Evolutionary conservation across 2,888 invertebrate genomes (phyloP), one percentile per base, ranked within the genome.

Genomic region (Criorhina ranunculi): DNA sequence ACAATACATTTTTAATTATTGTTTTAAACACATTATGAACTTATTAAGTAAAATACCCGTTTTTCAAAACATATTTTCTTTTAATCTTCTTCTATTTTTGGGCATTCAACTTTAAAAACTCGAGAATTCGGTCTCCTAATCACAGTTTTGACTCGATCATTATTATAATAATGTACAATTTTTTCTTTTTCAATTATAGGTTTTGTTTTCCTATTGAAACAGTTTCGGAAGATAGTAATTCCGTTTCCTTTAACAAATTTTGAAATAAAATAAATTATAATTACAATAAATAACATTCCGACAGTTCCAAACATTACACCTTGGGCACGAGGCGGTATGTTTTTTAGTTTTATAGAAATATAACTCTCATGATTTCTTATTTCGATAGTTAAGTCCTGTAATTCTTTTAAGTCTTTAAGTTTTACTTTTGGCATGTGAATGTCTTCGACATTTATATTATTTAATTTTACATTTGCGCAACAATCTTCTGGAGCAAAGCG

Each of bases 301-400:
- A 19, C 12, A n/a, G 51, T 49, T 37, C 66, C 51, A 1, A 66
- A 12, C 35, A 37, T 12, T 8, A 11, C 37, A 29, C 66, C 37
- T 40, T 66, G 35, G 7, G 24, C 17, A 55, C 42, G 67, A 31
- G 53, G 67, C n/a, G 67, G 67, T 17, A 55, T 67, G 9, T n/a
- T 37, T 55, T 66, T 29, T n/a, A 40, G n/a, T 53, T 51, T 66
- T 29, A n/a, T 53, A 3, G 40, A 1, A 0, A 29, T 29, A 35
- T 40, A 66, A 9, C 15, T 66, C 29, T 51, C 37, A 6, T 53
- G 51, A 53, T 66, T 66, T 29, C 15, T 40, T 9, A 51, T 66
- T 51, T 51, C 24, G 11, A n/a, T n/a, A n/a, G n/a, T n/a, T n/a
- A n/a, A n/a, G n/a, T n/a, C n/a, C n/a, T n/a, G n/a, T n/a, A n/a